Evolutionary conservation across 1,140 invertebrate genomes (phyloP).

Genomic region (Lethocerus indicus): DNA sequence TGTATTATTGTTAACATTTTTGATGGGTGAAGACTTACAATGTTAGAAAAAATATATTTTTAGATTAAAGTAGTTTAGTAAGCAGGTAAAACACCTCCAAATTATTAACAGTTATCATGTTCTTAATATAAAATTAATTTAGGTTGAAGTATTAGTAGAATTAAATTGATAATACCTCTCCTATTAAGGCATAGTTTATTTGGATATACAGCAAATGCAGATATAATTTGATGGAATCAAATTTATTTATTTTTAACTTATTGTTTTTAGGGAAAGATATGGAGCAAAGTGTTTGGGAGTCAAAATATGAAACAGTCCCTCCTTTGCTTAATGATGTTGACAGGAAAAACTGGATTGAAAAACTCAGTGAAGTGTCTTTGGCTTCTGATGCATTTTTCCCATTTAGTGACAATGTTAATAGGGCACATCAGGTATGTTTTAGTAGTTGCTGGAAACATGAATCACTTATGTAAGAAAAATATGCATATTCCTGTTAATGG

Average conservation of each 20-base stretch:
- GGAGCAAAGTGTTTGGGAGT: constrained; percentile 44
- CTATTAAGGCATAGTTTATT: too few species aligned
- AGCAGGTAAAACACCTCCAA: too few species aligned
- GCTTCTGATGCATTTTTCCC: constrained; percentile 99
- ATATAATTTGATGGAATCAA: not conserved
- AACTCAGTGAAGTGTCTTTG: constrained; percentile 70
- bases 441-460: not conserved
- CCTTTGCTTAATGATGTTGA: constrained; percentile 47
- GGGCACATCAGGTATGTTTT: constrained; percentile 61
- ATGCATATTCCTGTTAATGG: not conserved
- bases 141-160: too few species aligned
- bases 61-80: not conserved
- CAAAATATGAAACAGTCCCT: constrained; percentile 58
- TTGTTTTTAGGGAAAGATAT: constrained; percentile 40
- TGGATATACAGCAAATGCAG: not conserved
- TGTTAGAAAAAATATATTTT: too few species aligned
- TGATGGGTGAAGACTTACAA: too few species aligned
- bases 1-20: constrained; percentile 26
- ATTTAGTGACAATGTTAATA: constrained; percentile 93
- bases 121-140: too few species aligned
- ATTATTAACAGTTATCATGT: too few species aligned
- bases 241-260: constrained; percentile 3
- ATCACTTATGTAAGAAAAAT: not conserved
- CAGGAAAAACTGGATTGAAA: constrained; percentile 56
- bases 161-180: too few species aligned